A percentile compares a stretch with the other conserved stretches of the same genome.
These are phyloP conservation scores for Hypomecis punctinalis DNA, from an alignment of 2,888 invertebrate genomes.

Conservation along the genomic window DNA sequence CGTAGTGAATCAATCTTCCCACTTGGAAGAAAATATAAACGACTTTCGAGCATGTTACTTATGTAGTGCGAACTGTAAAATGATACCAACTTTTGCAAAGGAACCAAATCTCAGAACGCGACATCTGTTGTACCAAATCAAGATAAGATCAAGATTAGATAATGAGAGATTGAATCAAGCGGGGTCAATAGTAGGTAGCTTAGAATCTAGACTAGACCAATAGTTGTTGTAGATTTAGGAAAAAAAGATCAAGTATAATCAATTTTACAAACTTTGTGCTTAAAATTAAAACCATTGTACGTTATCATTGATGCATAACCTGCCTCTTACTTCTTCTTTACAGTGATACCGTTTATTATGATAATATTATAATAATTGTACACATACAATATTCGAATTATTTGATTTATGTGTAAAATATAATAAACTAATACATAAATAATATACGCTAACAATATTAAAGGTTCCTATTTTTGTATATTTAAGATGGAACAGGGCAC, in stretches of 20 bases:
- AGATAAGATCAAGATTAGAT: too few relatives aligned
- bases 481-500: background rate
- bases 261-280: slow-evolving; percentile 3
- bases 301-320: too few relatives aligned
- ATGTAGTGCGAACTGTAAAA: too few relatives aligned
- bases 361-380: too few relatives aligned
- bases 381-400: background rate
- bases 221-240: slow-evolving; percentile 13
- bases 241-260: slow-evolving; percentile 12
- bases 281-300: background rate
- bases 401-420: background rate
- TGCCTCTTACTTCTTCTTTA: too few relatives aligned
- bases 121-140: too few relatives aligned
- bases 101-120: too few relatives aligned
- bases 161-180: slow-evolving; percentile 1
- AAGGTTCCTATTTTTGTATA: background rate
- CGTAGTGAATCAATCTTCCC: too few relatives aligned
- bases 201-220: slow-evolving; percentile 27
- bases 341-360: background rate
- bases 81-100: background rate
- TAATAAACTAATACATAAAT: slow-evolving; percentile 22
- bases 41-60: too few relatives aligned
- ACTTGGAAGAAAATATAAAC: too few relatives aligned
- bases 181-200: slow-evolving; percentile 23
- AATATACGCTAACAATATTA: slow-evolving; percentile 4